These are phyloP conservation scores for Adelognathus sp. DNA, from an alignment of 2,888 invertebrate genomes.

Conservation along the genomic window DNA sequence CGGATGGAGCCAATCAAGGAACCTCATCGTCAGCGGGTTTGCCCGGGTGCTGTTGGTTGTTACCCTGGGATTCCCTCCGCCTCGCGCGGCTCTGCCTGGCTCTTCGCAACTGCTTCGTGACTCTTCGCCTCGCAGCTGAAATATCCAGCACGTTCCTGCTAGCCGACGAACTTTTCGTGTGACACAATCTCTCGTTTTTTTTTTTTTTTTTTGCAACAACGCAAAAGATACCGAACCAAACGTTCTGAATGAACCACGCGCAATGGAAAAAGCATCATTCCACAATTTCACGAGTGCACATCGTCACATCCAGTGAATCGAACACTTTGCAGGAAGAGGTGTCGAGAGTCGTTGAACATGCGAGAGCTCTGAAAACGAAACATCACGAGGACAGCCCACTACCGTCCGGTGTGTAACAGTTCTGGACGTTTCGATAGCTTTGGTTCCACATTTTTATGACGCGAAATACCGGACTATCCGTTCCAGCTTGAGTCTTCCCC, in stretches of 20 bases:
- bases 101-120: conserved; percentile 65
- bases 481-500: background rate
- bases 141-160: conserved; percentile 23
- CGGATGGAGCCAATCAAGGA: conserved; percentile 80
- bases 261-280: background rate
- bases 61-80: conserved; percentile 70
- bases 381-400: background rate
- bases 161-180: conserved; percentile 20
- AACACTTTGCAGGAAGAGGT: background rate
- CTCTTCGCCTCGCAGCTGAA: conserved; percentile 61
- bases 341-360: background rate
- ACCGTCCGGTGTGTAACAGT: background rate
- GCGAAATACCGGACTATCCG: background rate
- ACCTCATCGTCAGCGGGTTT: conserved; percentile 78
- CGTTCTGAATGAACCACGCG: background rate
- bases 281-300: background rate
- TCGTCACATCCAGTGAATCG: background rate
- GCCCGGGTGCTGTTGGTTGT: conserved; percentile 72
- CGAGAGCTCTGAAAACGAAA: background rate
- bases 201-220: background rate
- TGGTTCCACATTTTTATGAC: background rate
- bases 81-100: conserved; percentile 7
- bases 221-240: background rate
- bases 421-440: background rate
- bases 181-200: background rate